Percentiles rank a stretch among this genome's conserved stretches.
phyloP scores from a whole-genome alignment of 2,113 vertebrate genomes.

The zebrafish (Danio rerio) region GRCz12tu NC_133182.1:19492001-19492500 shows the following conservation, averaged over 20 bases:
- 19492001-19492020: no score
- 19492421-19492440: no score
- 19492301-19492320: slow-evolving; percentile 53
- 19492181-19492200: slow-evolving; percentile 66
- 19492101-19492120: slow-evolving; percentile 37
- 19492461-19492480: no score
- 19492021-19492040: no score
- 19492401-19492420: neutral
- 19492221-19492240: neutral
- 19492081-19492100: neutral
- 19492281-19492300: slow-evolving; percentile 72
- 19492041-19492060: neutral
- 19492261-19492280: neutral
- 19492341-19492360: neutral
- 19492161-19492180: slow-evolving; percentile 75
- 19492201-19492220: slow-evolving; percentile 51
- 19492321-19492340: slow-evolving; percentile 46
- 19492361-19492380: neutral
- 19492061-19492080: slow-evolving; percentile 41
- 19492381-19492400: neutral
- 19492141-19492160: slow-evolving; percentile 72
- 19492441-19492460: no score
- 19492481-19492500: no score
- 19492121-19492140: slow-evolving; percentile 69
- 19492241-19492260: neutral